Evolutionary conservation across 2,888 invertebrate genomes (phyloP).

Genomic region (Eupithecia inturbata): DNA sequence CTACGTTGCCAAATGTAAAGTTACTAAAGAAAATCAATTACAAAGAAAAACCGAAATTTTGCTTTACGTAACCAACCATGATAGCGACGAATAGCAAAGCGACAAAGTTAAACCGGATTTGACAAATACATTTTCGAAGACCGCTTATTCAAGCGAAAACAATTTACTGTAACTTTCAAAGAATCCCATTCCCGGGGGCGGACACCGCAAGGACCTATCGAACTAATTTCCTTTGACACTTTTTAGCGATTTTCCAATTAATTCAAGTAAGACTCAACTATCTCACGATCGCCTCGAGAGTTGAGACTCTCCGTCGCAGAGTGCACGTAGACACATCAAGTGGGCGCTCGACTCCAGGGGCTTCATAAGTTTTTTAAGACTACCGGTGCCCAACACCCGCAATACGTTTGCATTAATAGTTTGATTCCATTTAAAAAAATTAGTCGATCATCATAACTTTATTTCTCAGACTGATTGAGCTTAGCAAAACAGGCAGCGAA

Average conservation of each 20-base stretch:
- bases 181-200: conserved; percentile 20
- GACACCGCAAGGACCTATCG: conserved; percentile 24
- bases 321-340: conserved; percentile 46
- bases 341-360: conserved; percentile 23
- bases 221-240: conserved; percentile 40
- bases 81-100: background rate
- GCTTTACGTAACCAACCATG: background rate
- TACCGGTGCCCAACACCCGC: background rate
- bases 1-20: background rate
- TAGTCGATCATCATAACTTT: background rate
- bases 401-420: background rate
- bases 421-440: background rate
- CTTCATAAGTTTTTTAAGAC: conserved; percentile 4
- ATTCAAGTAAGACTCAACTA: conserved; percentile 35
- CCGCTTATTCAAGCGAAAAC: conserved; percentile 12
- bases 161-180: conserved; percentile 20
- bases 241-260: conserved; percentile 43
- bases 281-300: conserved; percentile 22
- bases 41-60: background rate
- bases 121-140: conserved; percentile 12
- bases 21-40: background rate
- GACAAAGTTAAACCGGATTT: conserved; percentile 10
- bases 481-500: background rate
- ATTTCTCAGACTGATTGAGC: background rate
- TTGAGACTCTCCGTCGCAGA: conserved; percentile 9